Base-by-base conservation (phyloP, 1,140 invertebrate species). In the Wiebesia pumilae region DNA sequence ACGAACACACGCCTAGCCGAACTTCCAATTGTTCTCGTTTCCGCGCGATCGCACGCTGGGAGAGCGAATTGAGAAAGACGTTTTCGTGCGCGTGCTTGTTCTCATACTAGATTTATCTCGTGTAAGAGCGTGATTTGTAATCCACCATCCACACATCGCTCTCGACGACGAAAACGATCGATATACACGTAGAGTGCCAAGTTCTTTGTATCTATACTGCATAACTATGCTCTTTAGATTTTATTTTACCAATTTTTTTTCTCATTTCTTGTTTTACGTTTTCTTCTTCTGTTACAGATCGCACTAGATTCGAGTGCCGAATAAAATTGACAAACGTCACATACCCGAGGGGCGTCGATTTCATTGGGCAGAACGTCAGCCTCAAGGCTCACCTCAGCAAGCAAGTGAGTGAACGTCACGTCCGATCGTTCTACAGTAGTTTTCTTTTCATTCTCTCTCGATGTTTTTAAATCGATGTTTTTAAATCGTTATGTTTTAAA, bases 261-360 rank as follows among this genome's bases (percentile, higher is more conserved):
- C 77, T 65, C n/a, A n/a, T n/a, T n/a, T n/a, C n/a, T n/a, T n/a
- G n/a, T n/a, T 65, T 67, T 35, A 3, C 67, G 47, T 79, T 47
- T 79, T 67, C 33, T 24, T 30, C 47, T 43, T 35, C 3, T 62
- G 87, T 88, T 47, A 27, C 87, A 92, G 92, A 92, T 90, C 90
- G 91, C 24, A 90, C 91, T 30, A 89, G 91, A 71, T 92, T 91
- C 85, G 91, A 92, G 62, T 92, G 91, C 85, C 90, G 90, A 71
- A 91, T 92, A 82, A 92, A 92, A 88, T 75, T 92, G 65, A 89
- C 91, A 16, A 92, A 92, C 51, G 88, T 89, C 58, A 92, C 90
- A 0, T 89, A 89, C 47, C 80, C 91, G 7, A 88, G 89, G 2
- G 73, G 62, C 81, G 83, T 83, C 19, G 84, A 87, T 12, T 80